phyloP scores from a whole-genome alignment of 2,113 vertebrate genomes.

The Colius striatus region DNA sequence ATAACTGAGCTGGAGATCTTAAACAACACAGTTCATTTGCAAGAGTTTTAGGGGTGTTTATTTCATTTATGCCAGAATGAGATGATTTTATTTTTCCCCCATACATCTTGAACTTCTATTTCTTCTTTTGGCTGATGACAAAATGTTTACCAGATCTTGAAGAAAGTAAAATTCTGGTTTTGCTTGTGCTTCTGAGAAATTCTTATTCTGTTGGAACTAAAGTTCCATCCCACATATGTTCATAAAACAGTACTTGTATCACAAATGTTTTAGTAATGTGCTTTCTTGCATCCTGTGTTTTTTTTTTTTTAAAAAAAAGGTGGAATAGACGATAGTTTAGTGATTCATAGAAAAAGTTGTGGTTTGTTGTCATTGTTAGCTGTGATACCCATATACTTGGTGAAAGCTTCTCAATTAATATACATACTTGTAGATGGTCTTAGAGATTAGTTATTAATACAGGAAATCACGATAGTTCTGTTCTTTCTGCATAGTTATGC shows the following conservation, averaged over 20 bases:
- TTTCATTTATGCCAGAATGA: background rate
- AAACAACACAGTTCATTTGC: background rate
- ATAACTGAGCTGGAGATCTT: background rate
- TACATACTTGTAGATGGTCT: background rate
- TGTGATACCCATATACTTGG: background rate
- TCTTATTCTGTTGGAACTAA: background rate
- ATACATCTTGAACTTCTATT: background rate
- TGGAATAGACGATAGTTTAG: background rate
- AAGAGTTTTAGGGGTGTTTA: background rate
- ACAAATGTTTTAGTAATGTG: background rate
- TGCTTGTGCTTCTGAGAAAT: background rate
- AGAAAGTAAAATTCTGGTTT: background rate
- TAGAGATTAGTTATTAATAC: background rate
- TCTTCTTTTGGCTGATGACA: background rate
- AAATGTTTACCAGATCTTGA: background rate
- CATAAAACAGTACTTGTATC: background rate
- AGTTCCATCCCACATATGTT: background rate
- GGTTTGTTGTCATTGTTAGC: background rate
- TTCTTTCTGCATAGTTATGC: background rate
- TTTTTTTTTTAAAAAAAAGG: background rate
- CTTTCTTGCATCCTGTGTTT: background rate
- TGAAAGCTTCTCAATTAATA: background rate
- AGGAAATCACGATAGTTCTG: background rate
- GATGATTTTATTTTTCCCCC: background rate
- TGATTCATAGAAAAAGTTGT: accelerated